Conservation (phyloP, 2,797 vertebrate species). For the Hemitrygon akajei region DNA sequence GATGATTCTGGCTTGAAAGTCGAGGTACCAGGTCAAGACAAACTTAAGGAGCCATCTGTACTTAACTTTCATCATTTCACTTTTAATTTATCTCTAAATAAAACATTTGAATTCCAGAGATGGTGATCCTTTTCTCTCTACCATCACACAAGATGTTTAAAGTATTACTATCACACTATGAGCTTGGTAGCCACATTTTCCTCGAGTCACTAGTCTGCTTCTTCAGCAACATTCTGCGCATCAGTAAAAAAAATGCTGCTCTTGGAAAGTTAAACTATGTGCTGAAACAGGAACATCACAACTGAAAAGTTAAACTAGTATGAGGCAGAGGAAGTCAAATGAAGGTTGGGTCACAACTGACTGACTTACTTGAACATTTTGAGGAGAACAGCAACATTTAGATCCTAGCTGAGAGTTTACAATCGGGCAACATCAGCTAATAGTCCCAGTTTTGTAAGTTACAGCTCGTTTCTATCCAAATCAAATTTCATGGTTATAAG, state of each 20-base stretch:
- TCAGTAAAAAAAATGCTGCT: background rate
- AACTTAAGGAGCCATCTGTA: background rate
- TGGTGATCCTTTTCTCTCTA: background rate
- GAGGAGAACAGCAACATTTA: background rate
- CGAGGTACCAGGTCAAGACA: background rate
- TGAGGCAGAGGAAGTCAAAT: background rate
- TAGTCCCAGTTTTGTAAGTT: too few relatives aligned
- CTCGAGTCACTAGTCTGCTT: background rate
- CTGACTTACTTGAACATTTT: background rate
- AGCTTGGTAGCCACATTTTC: background rate
- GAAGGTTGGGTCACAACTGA: background rate
- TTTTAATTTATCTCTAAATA: background rate
- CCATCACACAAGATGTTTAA: background rate
- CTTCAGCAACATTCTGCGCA: background rate
- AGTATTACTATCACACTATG: background rate
- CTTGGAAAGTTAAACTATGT: background rate
- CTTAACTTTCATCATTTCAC: background rate
- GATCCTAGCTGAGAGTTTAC: too few relatives aligned
- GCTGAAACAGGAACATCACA: background rate
- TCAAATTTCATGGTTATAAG: too few relatives aligned
- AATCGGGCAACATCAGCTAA: too few relatives aligned
- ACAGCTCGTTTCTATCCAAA: too few relatives aligned
- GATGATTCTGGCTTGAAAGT: background rate
- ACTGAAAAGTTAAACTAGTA: background rate
- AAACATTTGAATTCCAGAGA: background rate